Evolutionary conservation across 1,140 invertebrate species (phyloP), one percentile per base, ranked within the genome.

Genomic region (Sminthurinus signatus): DNA sequence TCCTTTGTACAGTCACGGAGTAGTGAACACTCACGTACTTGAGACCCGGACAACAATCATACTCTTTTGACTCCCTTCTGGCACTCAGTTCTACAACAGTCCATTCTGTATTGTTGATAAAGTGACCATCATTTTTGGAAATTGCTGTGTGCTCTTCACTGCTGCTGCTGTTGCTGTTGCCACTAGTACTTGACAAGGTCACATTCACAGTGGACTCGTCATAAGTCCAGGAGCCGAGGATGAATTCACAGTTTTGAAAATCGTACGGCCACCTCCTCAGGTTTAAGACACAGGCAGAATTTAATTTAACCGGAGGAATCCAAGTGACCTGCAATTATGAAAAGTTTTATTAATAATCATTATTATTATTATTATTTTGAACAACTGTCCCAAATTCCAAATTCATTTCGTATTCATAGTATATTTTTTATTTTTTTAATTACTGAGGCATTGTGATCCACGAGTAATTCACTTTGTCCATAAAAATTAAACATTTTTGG

Each of bases 181-280:
- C 23, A 4, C 21, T 8, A 12, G 10, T 17, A 25, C 5, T 21
- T 2, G 10, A 17, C 39, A 60, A n/a, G 14, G 74, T 70, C 19
- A 87, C 72, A 73, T 87, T 81, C n/a, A 88, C 78, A 71, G 85
- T 80, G 44, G 81, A 78, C 1, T 84, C 84, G 69, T 15, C 32
- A 8, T 36, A 84, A 3, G 85, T 84, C 84, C 84, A 86, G 0
- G 84, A 85, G 2, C 85, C 86, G 17, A 88, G 77, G 60, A 78
- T 79, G 1, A 89, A 69, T 2, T 70, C 73, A 72, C 88, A 90
- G 0, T 72, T 77, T 73, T 89, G 87, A 19, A 76, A 78, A 73
- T 89, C 87, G 64, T 84, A 86, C 0, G 87, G 88, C 84, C 86
- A 89, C 28, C 81, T 77, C 19, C 77, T 78, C 46, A 88, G 76